Conservation (phyloP, 2,888 invertebrate genomes). For the Charanyca ferruginea region DNA sequence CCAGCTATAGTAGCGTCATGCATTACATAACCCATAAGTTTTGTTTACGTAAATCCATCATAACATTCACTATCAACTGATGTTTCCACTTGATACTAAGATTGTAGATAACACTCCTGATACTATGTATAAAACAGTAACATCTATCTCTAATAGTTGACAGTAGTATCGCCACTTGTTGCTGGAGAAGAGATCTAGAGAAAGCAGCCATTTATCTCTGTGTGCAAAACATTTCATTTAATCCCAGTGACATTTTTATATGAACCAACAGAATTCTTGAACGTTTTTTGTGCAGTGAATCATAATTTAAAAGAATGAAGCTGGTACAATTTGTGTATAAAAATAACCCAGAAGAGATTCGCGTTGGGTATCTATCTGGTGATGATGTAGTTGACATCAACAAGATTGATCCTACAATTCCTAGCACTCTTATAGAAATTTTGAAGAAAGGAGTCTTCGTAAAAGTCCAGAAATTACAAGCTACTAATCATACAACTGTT, state of each 20-base stretch:
- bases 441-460: slow-evolving; percentile 75
- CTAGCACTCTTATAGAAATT: slow-evolving; percentile 82
- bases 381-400: slow-evolving; percentile 92
- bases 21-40: slow-evolving; percentile 28
- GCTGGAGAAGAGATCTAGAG: slow-evolving; percentile 45
- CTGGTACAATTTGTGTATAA: slow-evolving; percentile 92
- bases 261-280: slow-evolving; percentile 7
- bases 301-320: slow-evolving; percentile 83
- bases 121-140: slow-evolving; percentile 50
- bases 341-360: slow-evolving; percentile 85
- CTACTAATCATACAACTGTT: slow-evolving; percentile 41
- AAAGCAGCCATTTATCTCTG: slow-evolving; percentile 42
- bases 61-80: slow-evolving; percentile 40
- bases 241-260: slow-evolving; percentile 43
- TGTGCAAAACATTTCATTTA: slow-evolving; percentile 52
- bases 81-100: slow-evolving; percentile 56
- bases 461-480: slow-evolving; percentile 69
- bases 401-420: slow-evolving; percentile 85
- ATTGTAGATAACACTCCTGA: slow-evolving; percentile 48
- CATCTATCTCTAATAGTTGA: slow-evolving; percentile 49
- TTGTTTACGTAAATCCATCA: slow-evolving; percentile 55
- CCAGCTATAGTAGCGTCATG: background rate
- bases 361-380: slow-evolving; percentile 92
- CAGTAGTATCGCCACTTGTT: slow-evolving; percentile 56
- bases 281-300: slow-evolving; percentile 26